Evolutionary conservation across 2,113 vertebrate species (phyloP).

Genomic region (Corapipo altera): DNA sequence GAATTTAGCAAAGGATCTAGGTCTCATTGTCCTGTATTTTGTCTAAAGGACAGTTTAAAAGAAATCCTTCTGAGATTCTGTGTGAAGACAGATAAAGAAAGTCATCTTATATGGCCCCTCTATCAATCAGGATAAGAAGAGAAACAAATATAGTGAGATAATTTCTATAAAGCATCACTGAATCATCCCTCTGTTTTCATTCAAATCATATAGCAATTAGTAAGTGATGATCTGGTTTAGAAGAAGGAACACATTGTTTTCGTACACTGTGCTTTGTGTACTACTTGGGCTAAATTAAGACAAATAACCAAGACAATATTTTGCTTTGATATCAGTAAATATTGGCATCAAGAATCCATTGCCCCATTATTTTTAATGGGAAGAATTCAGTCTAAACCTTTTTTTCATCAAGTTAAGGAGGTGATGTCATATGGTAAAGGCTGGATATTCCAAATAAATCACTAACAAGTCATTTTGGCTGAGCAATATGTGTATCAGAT

Average conservation of each 20-base stretch:
- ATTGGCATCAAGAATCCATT: slow-evolving; percentile 49
- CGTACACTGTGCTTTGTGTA: slow-evolving; percentile 54
- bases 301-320: slow-evolving; percentile 59
- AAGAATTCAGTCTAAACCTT: slow-evolving; percentile 56
- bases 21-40: not conserved
- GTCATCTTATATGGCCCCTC: not conserved
- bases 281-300: slow-evolving; percentile 61
- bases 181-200: slow-evolving; percentile 47
- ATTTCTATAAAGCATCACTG: not conserved
- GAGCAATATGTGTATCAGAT: slow-evolving; percentile 49
- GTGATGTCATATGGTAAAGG: slow-evolving; percentile 62
- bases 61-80: not conserved
- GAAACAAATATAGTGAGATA: not conserved
- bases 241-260: slow-evolving; percentile 61
- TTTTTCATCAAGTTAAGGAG: slow-evolving; percentile 68
- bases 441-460: slow-evolving; percentile 65
- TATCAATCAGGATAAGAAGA: not conserved
- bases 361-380: slow-evolving; percentile 63
- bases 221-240: slow-evolving; percentile 36
- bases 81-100: not conserved
- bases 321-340: slow-evolving; percentile 68
- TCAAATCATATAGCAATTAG: slow-evolving; percentile 56
- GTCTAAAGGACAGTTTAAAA: not conserved
- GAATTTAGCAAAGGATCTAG: not conserved
- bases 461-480: slow-evolving; percentile 57